Conservation (phyloP, 2,113 vertebrate species). For the Dromaius novaehollandiae region DNA sequence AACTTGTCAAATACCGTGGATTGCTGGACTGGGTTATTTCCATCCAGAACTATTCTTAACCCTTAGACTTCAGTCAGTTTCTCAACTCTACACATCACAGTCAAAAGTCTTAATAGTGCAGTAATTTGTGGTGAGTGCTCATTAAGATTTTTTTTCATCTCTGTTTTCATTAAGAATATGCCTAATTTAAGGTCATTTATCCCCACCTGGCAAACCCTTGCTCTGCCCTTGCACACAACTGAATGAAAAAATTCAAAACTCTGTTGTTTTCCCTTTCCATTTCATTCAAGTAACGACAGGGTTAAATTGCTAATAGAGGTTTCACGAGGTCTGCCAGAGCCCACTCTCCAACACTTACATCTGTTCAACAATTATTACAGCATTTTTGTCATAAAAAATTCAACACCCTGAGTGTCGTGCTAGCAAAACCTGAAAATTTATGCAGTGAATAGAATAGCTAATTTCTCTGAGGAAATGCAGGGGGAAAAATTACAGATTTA, state of each 20-base stretch:
- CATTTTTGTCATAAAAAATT: conserved; percentile 98
- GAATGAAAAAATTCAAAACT: not conserved
- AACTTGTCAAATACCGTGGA: not conserved
- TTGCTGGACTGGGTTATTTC: not conserved
- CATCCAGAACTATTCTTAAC: not conserved
- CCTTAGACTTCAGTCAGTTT: not conserved
- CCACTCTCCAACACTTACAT: conserved; percentile 95
- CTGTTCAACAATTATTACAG: conserved; percentile 99
- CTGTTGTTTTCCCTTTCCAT: not conserved
- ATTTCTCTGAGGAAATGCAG: conserved; percentile 95
- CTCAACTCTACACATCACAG: not conserved
- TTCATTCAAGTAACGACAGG: conserved; percentile 72
- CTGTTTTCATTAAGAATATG: not conserved
- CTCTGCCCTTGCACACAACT: not conserved
- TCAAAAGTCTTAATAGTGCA: not conserved
- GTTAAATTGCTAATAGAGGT: conserved; percentile 96
- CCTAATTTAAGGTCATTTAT: conserved; percentile 29
- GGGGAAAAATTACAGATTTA: conserved; percentile 88
- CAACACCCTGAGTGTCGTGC: conserved; percentile 94
- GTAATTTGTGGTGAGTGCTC: not conserved
- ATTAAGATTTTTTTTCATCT: not conserved
- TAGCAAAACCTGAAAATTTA: conserved; percentile 97
- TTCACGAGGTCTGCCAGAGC: conserved; percentile 92
- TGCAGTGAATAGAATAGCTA: conserved; percentile 96
- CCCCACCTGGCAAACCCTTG: not conserved